Conservation (phyloP, 2,113 vertebrate species). For the Pipa parva region DNA sequence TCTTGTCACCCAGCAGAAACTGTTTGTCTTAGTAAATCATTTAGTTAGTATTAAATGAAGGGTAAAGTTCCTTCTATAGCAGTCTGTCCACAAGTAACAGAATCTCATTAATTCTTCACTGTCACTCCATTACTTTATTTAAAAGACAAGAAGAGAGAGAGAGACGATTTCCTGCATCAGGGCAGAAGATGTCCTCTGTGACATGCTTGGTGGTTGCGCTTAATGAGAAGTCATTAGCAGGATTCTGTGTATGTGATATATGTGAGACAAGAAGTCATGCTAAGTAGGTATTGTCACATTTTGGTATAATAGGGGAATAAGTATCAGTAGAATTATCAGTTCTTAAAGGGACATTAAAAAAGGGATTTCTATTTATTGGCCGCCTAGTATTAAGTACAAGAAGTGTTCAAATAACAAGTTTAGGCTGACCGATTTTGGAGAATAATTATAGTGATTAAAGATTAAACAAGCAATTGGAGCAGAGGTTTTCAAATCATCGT, state of each 20-base stretch:
- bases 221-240: conserved; percentile 7
- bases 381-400: too few species aligned
- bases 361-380: too few species aligned
- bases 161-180: neutral
- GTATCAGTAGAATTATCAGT: too few species aligned
- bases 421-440: too few species aligned
- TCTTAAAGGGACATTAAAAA: too few species aligned
- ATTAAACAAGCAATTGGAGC: too few species aligned
- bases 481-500: too few species aligned
- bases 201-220: neutral
- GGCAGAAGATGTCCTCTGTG: conserved; percentile 12
- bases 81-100: neutral
- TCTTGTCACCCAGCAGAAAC: conserved; percentile 9
- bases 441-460: too few species aligned
- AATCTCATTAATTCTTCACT: conserved; percentile 30
- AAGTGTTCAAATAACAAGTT: too few species aligned
- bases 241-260: neutral
- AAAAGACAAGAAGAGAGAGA: neutral
- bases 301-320: too few species aligned
- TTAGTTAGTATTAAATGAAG: conserved; percentile 19
- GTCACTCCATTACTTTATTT: neutral
- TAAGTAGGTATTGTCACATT: neutral
- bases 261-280: neutral
- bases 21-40: neutral
- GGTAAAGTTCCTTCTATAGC: conserved; percentile 4